phyloP scores from a whole-genome alignment of 2,888 invertebrate species.

The Galerucella calmariensis region DNA sequence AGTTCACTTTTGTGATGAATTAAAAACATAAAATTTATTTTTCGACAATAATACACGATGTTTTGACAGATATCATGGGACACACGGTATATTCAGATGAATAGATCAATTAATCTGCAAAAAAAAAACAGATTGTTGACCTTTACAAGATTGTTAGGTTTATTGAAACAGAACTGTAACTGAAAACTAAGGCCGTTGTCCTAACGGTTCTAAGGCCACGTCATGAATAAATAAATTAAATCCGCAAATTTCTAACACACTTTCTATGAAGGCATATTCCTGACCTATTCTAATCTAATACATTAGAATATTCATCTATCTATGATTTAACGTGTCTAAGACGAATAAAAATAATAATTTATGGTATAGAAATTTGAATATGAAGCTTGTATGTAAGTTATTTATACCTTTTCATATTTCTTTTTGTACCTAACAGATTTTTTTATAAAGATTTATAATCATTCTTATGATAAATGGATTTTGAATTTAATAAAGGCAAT shows the following conservation, averaged over 20 bases:
- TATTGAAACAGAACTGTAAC: conserved; percentile 21
- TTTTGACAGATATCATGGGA: too few relatives aligned
- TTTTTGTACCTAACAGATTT: too few relatives aligned
- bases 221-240: conserved; percentile 2
- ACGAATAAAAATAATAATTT: background rate
- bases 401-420: too few relatives aligned
- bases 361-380: too few relatives aligned
- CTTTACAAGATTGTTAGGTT: conserved; percentile 12
- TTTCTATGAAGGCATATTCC: background rate
- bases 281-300: conserved; percentile 1
- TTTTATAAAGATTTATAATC: too few relatives aligned
- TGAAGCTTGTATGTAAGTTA: too few relatives aligned
- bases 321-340: background rate
- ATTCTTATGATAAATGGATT: too few relatives aligned
- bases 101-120: background rate
- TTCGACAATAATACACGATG: too few relatives aligned
- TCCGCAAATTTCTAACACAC: background rate
- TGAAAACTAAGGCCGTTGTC: conserved; percentile 9
- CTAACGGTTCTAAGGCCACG: conserved; percentile 18
- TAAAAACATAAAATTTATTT: background rate
- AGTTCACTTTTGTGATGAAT: background rate
- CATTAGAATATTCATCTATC: background rate
- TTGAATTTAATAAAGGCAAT: too few relatives aligned
- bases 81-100: too few relatives aligned
- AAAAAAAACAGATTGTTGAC: conserved; percentile 16